Percentiles rank a stretch among this genome's conserved stretches.
These are phyloP conservation scores for Lepisosteus oculatus DNA, from an alignment of 2,113 vertebrate genomes.

Conservation along the genomic window DNA sequence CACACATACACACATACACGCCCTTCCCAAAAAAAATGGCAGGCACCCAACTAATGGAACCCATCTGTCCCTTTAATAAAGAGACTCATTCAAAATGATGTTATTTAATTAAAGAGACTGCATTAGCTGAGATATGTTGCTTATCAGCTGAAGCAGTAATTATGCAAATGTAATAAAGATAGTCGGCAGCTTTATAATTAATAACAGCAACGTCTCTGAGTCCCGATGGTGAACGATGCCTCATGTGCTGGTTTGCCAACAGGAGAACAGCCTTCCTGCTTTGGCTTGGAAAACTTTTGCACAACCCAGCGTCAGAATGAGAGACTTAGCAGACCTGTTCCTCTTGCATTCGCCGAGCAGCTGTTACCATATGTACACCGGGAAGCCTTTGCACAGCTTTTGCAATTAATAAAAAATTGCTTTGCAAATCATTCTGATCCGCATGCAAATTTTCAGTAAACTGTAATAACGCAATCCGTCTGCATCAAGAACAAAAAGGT, in stretches of 20 bases:
- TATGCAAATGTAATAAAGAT: constrained; percentile 73
- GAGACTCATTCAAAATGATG: constrained; percentile 63
- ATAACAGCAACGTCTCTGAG: constrained; percentile 49
- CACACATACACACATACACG: neutral
- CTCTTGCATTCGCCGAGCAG: too few relatives aligned
- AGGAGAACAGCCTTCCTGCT: constrained; percentile 5
- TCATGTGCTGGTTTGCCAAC: constrained; percentile 28
- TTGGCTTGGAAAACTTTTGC: neutral
- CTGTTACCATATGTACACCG: too few relatives aligned
- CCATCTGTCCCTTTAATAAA: constrained; percentile 71
- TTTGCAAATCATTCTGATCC: too few relatives aligned
- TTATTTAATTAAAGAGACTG: constrained; percentile 72
- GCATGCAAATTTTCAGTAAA: too few relatives aligned
- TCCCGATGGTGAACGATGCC: constrained; percentile 18
- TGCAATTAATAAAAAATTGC: too few relatives aligned
- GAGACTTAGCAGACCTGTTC: too few relatives aligned
- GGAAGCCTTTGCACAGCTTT: too few relatives aligned
- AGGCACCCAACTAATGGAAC: constrained; percentile 61
- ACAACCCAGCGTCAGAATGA: neutral
- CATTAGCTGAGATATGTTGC: constrained; percentile 70
- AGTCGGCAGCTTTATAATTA: constrained; percentile 51
- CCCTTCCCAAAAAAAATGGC: constrained; percentile 37
- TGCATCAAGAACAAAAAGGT: too few relatives aligned
- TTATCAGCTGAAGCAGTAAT: constrained; percentile 66
- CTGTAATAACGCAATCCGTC: too few relatives aligned